Evolutionary conservation across 2,888 invertebrate genomes (phyloP), one percentile per base, ranked within the genome.

Genomic region (Thumatha senex): DNA sequence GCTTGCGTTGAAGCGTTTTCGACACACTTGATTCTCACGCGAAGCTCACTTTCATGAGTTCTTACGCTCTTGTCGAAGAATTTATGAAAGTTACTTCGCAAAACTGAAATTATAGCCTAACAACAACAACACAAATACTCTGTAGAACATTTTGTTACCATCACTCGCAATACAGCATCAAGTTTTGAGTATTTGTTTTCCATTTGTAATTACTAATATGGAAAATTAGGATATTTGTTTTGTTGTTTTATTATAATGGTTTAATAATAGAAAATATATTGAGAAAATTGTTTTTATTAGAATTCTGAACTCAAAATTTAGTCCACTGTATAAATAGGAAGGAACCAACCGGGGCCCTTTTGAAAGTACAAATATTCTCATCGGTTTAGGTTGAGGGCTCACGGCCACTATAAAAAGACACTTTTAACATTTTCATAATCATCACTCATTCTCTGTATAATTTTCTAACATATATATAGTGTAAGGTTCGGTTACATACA

Each of bases 161-260:
- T 55, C 58, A 54, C 51, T 49, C 51, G 74, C 18, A 24, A 24
- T 24, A 24, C 18, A 67, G 61, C 13, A 35, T 65, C 63, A 59
- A 60, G 48, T 70, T 24, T 80, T 89, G 91, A 89, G 89, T 90
- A 89, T 90, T 90, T 89, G 91, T 89, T 85, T 89, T 89, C 62
- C 66, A 72, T 62, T 75, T 74, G 72, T 74, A 61, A 35, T 12
- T 35, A 76, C 69, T 70, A 74, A 67, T 77, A 76, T 66, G 72
- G 73, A 75, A 74, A 70, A 62, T 75, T 80, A 79, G 80, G 74
- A 76, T 83, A 84, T 82, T 86, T 84, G 87, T 90, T 87, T 87
- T 89, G 87, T 90, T 90, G 85, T 89, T 89, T 82, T 85, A 89
- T 86, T 86, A 85, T 85, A 86, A 87, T 88, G 84, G 87, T 87